Evolutionary conservation across 2,888 invertebrate genomes (phyloP), one percentile per base, ranked within the genome.

Genomic region (Cosmorhoe ocellata): DNA sequence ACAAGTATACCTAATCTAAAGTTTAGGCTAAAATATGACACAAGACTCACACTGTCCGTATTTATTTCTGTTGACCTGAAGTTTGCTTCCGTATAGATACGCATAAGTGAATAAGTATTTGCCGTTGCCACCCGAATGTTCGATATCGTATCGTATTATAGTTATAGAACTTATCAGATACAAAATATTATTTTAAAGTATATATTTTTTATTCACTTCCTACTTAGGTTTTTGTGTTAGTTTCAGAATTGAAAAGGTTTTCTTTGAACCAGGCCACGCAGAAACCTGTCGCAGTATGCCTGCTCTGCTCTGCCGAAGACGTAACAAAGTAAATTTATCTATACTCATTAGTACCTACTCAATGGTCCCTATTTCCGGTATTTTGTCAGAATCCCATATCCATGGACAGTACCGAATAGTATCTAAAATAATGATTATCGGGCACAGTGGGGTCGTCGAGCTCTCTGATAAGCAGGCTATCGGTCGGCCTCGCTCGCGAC

Each of bases 361-460:
- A 18, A 18, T 3, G 18, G 4, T 18, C 4, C 18, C 18, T 18
- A 4, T 4, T 2, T 3, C 18, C n/a, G n/a, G n/a, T n/a, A n/a
- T n/a, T n/a, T n/a, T 18, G 7, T 24, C 6, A 7, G 24, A 24
- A 24, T 24, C 7, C 6, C 4, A 18, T 11, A 40, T 5, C 10
- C 18, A 22, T 11, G 22, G 36, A 11, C 18, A 10, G 11, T 22
- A 8, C 36, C 13, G 0, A 22, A 22, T 24, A 36, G 11, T 26
- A 41, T 13, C 14, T 31, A 41, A 41, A 39, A 42, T 46, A 51
- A 40, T 51, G 34, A 48, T 24, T 56, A 64, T 61, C 58, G 58
- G 62, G 56, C 56, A 60, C 54, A 51, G 47, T 61, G 74, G 74
- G 74, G 71, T 74, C 71, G 74, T 61, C 74, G 73, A 61, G 73